These are phyloP conservation scores for Macropodus opercularis DNA, from an alignment of 2,797 vertebrate species.

Conservation along the genomic window DNA sequence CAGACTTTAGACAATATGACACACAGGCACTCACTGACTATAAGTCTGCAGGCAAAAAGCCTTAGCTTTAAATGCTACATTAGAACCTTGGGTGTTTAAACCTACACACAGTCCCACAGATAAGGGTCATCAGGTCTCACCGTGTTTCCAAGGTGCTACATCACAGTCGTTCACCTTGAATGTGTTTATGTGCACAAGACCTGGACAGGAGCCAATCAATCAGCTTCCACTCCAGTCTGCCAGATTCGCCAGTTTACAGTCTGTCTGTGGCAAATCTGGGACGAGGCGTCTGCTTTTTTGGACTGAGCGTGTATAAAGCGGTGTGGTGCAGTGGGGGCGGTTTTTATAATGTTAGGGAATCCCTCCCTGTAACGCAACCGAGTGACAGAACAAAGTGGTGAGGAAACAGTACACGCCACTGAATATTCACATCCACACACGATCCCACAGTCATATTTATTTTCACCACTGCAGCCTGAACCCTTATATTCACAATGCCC, in stretches of 20 bases:
- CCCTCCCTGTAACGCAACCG: conserved; percentile 55
- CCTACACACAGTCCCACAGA: conserved; percentile 17
- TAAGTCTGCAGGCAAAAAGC: conserved; percentile 36
- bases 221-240: conserved; percentile 28
- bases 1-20: conserved; percentile 20
- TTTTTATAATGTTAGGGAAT: conserved; percentile 62
- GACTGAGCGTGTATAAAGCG: conserved; percentile 18
- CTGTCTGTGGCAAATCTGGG: conserved; percentile 6
- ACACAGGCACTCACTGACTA: conserved; percentile 15
- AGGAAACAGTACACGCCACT: conserved; percentile 7
- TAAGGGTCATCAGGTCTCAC: conserved; percentile 46
- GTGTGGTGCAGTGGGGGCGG: conserved; percentile 6
- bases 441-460: conserved; percentile 52
- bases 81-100: conserved; percentile 37
- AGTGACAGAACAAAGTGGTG: conserved; percentile 9
- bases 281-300: conserved; percentile 6
- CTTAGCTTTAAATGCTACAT: conserved; percentile 1
- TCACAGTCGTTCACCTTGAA: conserved; percentile 70
- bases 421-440: conserved; percentile 40
- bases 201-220: conserved; percentile 61
- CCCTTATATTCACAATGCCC: conserved; percentile 51
- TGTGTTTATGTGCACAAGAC: conserved; percentile 55
- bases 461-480: conserved; percentile 43
- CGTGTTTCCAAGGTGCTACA: conserved; percentile 47
- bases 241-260: conserved; percentile 41